A percentile compares a stretch with the other conserved stretches of the same genome.
Conservation (phyloP, 1,140 invertebrate genomes). For the Pogonus chalceus region DNA sequence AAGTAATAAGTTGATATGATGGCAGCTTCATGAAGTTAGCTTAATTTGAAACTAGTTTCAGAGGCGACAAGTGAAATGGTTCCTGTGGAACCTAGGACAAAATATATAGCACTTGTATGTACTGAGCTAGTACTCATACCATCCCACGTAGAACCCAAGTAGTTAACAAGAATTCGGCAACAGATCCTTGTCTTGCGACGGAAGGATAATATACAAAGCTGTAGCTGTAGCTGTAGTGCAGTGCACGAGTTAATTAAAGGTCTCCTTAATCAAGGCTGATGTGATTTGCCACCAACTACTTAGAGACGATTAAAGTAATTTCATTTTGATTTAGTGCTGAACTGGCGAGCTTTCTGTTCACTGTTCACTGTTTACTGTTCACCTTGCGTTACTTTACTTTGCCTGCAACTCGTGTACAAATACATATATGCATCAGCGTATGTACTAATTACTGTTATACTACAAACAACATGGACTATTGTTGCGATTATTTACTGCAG, state of each 20-base stretch:
- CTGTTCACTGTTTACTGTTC: too few species aligned
- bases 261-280: background rate
- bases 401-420: too few species aligned
- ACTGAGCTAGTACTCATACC: too few species aligned
- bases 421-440: background rate
- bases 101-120: too few species aligned
- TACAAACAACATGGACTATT: background rate
- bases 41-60: too few species aligned
- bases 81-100: too few species aligned
- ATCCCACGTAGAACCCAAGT: too few species aligned
- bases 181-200: background rate
- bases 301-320: background rate
- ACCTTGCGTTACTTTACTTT: too few species aligned
- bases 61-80: too few species aligned
- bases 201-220: background rate
- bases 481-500: background rate
- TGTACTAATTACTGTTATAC: background rate
- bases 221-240: background rate
- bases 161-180: background rate
- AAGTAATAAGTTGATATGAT: too few species aligned
- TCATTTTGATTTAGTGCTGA: background rate
- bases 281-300: background rate
- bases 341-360: background rate
- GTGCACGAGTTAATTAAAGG: background rate
- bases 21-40: too few species aligned